Evolutionary conservation across 1,140 invertebrate genomes (phyloP), one percentile per base, ranked within the genome.

Genomic region (Drosophila ananassae): DNA sequence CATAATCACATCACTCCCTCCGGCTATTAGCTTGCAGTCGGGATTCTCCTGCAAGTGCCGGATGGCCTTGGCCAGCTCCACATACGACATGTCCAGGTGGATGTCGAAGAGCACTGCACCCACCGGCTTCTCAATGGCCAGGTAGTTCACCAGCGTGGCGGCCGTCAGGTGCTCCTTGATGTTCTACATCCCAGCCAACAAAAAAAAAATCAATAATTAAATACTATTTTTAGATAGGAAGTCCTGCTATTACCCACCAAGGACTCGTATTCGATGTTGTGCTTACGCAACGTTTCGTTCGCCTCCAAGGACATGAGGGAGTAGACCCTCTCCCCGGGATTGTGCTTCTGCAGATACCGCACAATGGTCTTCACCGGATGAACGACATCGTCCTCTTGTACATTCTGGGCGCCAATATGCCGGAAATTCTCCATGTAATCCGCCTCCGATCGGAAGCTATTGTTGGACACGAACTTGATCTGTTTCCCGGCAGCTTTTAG

Each of bases 401-500:
- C 63, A 61, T 80, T 66, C 24, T 50, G 2, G 1, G 87, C 80
- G 0, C 85, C 85, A 12, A 90, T 90, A 6, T 75, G 24, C 17
- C 63, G 34, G 17, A 90, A 90, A 53, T 69, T 81, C 37, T 77
- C 72, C 82, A 90, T 74, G 56, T 93, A 93, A 12, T 91, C 84
- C 17, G 92, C 83, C 53, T 91, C 69, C 0, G 75, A 89, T 34
- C 92, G 60, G 17, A 93, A 84, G 57, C 92, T 93, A 80, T 97
- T 97, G 81, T 97, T 97, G 0, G 96, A 96, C 2, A 97, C 93
- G 63, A 95, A 95, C 62, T 95, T 93, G 0, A 96, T 92, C 44
- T 93, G 93, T 87, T 97, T 97, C 0, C 95, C 95, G 60, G 94
- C 77, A 4, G 93, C 77, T 59, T 93, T 92, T 2, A 96, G 92